Base-by-base conservation (phyloP, 2,113 vertebrate species). In the Seriola rivoliana region DNA sequence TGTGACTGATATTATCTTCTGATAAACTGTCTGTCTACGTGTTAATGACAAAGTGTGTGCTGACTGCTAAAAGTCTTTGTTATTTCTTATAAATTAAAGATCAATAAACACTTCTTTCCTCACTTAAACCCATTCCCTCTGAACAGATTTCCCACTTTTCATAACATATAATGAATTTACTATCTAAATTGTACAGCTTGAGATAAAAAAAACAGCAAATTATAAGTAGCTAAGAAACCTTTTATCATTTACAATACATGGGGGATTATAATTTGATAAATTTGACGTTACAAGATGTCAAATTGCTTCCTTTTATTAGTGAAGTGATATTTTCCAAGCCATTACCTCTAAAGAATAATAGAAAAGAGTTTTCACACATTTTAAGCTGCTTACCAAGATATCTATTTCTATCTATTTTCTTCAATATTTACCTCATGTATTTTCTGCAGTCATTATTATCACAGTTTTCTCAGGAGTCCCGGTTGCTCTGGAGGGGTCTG, bases 381-480 rank as follows among this genome's bases (percentile, higher is more conserved):
- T 63, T 9, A 42, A 58, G 1, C 5, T 4, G 2, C 23, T 36
- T 42, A 42, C 40, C 8, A 2, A 42, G 40, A 8, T 10, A 9
- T 42, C 40, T 42, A 9, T 42, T 42, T 9, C 7, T 42, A 9
- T 42, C 40, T 42, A 9, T 10, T 8, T 42, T 42, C 10, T 42
- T 42, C 80, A 81, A 2, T 68, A 23, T 36, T 36, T 16, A 14
- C 23, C 44, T 62, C 9, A 1, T 57, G 62, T 44, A n/a, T 40
- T 67, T 52, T 78, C 19, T 36, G 76, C 69, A 68, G 78, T 44
- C 62, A 4, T 25, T 12, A 54, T 78, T 75, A 78, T 50, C 73
- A 71, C 82, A 78, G 1, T 71, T 87, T 76, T 52, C 78, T 78
- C 75, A 19, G 64, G 72, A 81, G 82, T 78, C 46, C 59, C 81